Percentiles rank a stretch among this genome's conserved stretches.
Conservation (phyloP, 2,113 vertebrate species). For the Sarotherodon lohbergeri region DNA sequence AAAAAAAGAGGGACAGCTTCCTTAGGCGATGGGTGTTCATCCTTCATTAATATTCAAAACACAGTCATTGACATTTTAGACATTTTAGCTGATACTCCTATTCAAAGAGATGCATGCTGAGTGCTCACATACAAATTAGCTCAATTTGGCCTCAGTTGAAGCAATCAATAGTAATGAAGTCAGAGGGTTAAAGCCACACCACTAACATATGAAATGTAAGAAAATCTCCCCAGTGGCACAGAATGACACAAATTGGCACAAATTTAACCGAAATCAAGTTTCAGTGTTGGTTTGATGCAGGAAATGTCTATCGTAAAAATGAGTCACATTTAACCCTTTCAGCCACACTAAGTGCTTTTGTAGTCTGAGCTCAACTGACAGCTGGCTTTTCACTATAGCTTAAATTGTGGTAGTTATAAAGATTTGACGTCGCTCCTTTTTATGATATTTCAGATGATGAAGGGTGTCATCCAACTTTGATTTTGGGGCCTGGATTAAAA, state of each 20-base stretch:
- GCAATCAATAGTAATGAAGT: not conserved
- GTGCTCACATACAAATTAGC: not conserved
- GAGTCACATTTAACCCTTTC: not conserved
- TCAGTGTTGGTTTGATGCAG: not conserved
- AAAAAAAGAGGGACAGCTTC: not conserved
- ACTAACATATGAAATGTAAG: not conserved
- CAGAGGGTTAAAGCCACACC: not conserved
- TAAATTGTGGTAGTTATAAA: not conserved
- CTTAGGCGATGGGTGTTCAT: not conserved
- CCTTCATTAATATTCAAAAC: not conserved
- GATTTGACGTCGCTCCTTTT: accelerated
- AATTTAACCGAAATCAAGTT: not conserved
- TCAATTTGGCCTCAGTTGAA: not conserved
- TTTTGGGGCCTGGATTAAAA: not conserved
- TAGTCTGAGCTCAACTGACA: not conserved
- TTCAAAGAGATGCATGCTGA: not conserved
- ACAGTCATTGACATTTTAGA: not conserved
- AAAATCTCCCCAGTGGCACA: not conserved
- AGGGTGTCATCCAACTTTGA: not conserved
- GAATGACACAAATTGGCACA: not conserved
- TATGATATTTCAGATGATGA: not conserved
- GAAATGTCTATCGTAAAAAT: not conserved
- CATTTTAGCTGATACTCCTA: not conserved
- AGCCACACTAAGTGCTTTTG: not conserved
- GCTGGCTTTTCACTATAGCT: not conserved